phyloP scores from a whole-genome alignment of 2,888 invertebrate species.

The Tetragonisca angustula region DNA sequence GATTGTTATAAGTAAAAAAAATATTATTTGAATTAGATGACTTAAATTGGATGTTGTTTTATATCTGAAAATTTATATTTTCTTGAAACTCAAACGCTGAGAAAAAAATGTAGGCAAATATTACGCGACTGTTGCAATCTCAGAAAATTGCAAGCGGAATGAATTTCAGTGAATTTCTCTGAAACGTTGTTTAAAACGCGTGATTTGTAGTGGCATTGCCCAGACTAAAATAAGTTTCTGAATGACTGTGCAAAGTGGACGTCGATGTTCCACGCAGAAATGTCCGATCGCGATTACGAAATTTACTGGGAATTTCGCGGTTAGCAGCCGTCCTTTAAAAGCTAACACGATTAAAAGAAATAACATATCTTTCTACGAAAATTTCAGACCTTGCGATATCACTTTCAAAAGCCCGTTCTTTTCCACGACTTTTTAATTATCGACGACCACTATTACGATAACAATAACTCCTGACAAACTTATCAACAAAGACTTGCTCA shows the following conservation, averaged over 20 bases:
- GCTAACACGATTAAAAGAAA: no score
- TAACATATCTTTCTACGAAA: not conserved
- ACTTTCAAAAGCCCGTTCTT: no score
- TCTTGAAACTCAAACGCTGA: not conserved
- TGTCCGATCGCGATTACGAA: constrained; percentile 44
- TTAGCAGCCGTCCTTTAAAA: not conserved
- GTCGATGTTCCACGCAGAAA: constrained; percentile 17
- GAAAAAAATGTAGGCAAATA: not conserved
- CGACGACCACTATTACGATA: no score
- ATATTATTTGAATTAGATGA: not conserved
- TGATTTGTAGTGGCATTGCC: not conserved
- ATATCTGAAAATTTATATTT: not conserved
- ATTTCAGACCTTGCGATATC: not conserved
- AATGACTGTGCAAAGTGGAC: constrained; percentile 51
- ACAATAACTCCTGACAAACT: no score
- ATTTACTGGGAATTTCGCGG: constrained; percentile 17
- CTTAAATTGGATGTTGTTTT: no score
- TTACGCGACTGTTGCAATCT: not conserved
- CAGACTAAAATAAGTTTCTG: constrained; percentile 6
- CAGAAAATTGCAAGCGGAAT: not conserved
- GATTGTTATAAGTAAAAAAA: not conserved
- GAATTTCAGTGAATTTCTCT: not conserved
- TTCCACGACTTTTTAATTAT: not conserved
- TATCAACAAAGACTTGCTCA: no score
- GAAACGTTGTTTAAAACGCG: not conserved